Evolutionary conservation across 1,140 invertebrate species (phyloP).

Genomic region (Drosophila lacertosa): DNA sequence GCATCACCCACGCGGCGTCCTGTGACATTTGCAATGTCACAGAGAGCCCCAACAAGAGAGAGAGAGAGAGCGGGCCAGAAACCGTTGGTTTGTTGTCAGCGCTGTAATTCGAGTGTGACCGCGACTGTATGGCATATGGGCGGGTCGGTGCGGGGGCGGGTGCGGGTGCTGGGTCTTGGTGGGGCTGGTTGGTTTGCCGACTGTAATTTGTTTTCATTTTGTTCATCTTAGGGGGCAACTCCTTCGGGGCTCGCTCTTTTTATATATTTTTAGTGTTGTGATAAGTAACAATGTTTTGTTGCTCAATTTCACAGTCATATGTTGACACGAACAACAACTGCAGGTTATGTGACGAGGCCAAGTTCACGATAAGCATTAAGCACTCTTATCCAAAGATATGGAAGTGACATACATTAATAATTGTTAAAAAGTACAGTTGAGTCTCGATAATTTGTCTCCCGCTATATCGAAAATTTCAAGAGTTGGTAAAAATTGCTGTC

Average conservation of each 20-base stretch:
- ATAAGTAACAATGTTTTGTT: conserved; percentile 33
- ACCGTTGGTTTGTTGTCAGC: conserved; percentile 1
- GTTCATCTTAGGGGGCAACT: conserved; percentile 38
- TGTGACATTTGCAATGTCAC: conserved; percentile 77
- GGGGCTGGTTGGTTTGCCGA: conserved; percentile 11
- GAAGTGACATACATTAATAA: background rate
- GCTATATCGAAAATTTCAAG: no score
- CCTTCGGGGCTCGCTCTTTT: conserved; percentile 66
- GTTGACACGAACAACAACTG: conserved; percentile 24
- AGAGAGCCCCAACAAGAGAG: conserved; percentile 33
- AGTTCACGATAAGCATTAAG: conserved; percentile 11
- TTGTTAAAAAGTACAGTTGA: no score
- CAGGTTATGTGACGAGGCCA: conserved; percentile 5
- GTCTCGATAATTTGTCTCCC: no score
- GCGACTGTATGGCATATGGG: background rate
- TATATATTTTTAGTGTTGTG: conserved; percentile 55
- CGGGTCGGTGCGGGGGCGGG: background rate
- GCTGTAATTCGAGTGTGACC: conserved; percentile 8
- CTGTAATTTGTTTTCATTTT: conserved; percentile 66
- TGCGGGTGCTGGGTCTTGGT: no score
- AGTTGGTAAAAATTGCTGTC: no score
- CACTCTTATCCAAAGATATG: background rate
- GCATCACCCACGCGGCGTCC: conserved; percentile 37
- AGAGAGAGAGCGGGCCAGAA: conserved; percentile 3
- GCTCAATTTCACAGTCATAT: conserved; percentile 51